These are phyloP conservation scores for Ptilodon capucinus DNA, from an alignment of 2,888 invertebrate genomes.

Conservation along the genomic window DNA sequence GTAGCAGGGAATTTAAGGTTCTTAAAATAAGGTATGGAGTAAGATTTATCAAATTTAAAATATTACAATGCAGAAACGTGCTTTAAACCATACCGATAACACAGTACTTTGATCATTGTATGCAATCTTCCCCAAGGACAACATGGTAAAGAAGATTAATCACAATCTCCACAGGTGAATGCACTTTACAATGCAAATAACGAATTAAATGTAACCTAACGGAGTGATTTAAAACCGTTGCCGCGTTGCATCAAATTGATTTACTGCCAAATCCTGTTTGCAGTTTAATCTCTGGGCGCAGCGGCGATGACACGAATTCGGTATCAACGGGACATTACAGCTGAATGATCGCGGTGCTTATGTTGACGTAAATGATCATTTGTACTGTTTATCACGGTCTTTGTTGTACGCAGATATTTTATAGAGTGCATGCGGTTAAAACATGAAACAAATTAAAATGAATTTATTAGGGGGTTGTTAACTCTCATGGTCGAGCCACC, in stretches of 20 bases:
- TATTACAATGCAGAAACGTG: no score
- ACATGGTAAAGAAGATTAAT: background rate
- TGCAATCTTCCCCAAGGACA: no score
- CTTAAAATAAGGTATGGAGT: no score
- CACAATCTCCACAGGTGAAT: slow-evolving; percentile 8
- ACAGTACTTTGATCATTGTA: no score
- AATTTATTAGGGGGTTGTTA: no score
- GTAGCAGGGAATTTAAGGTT: no score
- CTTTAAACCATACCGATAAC: no score
- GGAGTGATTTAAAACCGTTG: slow-evolving; percentile 41
- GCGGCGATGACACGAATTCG: slow-evolving; percentile 66
- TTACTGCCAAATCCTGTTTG: slow-evolving; percentile 71
- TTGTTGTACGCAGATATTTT: background rate
- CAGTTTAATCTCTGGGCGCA: slow-evolving; percentile 66
- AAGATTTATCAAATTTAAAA: no score
- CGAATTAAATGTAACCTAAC: slow-evolving; percentile 52
- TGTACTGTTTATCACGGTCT: background rate
- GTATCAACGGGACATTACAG: slow-evolving; percentile 65
- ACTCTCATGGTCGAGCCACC: no score
- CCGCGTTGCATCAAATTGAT: slow-evolving; percentile 53
- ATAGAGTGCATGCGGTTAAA: background rate
- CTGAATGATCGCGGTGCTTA: slow-evolving; percentile 48
- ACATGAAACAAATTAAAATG: no score
- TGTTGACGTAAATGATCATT: slow-evolving; percentile 19
- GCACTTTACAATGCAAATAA: slow-evolving; percentile 31